These are phyloP conservation scores for Oscheius sp. DNA, from an alignment of 1,140 invertebrate species.

Conservation along the genomic window DNA sequence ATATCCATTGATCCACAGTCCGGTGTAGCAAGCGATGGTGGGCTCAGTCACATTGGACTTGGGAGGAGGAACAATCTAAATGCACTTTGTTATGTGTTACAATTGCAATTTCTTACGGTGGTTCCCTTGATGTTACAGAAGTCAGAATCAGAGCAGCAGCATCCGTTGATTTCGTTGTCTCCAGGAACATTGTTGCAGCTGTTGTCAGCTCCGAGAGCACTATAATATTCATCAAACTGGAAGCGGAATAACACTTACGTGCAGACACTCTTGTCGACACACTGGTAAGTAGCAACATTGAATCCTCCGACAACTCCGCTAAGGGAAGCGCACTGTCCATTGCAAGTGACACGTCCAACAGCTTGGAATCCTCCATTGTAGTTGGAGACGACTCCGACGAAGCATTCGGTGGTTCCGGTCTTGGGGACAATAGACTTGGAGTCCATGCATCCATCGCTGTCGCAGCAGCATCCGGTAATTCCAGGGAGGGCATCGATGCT, in stretches of 20 bases:
- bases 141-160: constrained; percentile 18
- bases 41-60: neutral
- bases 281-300: constrained; percentile 20
- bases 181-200: neutral
- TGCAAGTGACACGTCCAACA: constrained; percentile 25
- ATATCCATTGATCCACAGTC: constrained; percentile 7
- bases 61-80: neutral
- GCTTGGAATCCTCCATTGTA: constrained; percentile 1
- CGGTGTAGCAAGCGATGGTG: constrained; percentile 22
- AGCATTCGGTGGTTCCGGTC: constrained; percentile 29
- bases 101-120: neutral
- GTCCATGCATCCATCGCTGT: constrained; percentile 34
- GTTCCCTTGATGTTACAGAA: constrained; percentile 26
- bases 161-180: constrained; percentile 26
- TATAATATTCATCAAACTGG: too few relatives aligned
- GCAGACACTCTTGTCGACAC: constrained; percentile 11
- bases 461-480: constrained; percentile 37
- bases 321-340: constrained; percentile 23
- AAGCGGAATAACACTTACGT: too few relatives aligned
- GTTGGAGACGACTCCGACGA: constrained; percentile 11
- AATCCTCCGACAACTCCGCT: constrained; percentile 14
- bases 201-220: constrained; percentile 10
- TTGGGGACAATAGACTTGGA: constrained; percentile 12
- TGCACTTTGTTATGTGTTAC: neutral
- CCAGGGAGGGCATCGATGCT: neutral